These are phyloP conservation scores for Andrena minutula DNA, from an alignment of 2,888 invertebrate genomes.

Conservation along the genomic window DNA sequence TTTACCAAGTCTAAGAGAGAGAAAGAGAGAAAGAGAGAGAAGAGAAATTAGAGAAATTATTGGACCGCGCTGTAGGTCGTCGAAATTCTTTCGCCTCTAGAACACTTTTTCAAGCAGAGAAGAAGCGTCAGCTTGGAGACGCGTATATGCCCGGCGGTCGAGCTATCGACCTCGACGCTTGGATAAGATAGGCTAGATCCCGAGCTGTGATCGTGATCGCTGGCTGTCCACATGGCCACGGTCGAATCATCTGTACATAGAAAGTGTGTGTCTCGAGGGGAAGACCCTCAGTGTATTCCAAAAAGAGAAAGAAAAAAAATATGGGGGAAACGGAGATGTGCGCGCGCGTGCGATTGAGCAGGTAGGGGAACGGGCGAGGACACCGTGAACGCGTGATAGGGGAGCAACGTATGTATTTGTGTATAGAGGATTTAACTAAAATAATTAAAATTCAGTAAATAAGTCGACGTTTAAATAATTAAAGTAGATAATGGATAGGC, in stretches of 20 bases:
- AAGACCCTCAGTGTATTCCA: conserved; percentile 48
- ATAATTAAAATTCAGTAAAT: conserved; percentile 79
- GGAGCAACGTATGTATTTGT: conserved; percentile 78
- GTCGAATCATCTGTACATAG: conserved; percentile 55
- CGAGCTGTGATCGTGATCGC: conserved; percentile 19
- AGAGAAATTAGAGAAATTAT: conserved; percentile 9
- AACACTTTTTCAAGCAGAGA: no score
- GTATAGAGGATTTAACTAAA: conserved; percentile 79
- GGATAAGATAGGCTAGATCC: neutral
- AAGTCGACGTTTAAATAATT: conserved; percentile 82
- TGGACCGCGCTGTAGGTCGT: neutral
- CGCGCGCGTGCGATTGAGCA: conserved; percentile 66
- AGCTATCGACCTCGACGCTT: neutral
- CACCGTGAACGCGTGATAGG: conserved; percentile 64
- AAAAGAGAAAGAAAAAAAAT: conserved; percentile 34
- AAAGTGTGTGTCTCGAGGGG: conserved; percentile 28
- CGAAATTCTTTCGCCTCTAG: conserved; percentile 8
- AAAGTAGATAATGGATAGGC: conserved; percentile 84
- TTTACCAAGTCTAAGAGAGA: neutral
- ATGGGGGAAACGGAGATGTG: conserved; percentile 32
- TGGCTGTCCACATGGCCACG: conserved; percentile 30
- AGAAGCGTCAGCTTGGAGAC: neutral
- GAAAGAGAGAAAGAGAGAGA: neutral
- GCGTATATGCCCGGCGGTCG: neutral
- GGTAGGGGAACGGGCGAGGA: conserved; percentile 68